Conservation (phyloP, 2,888 invertebrate genomes). For the Alcis repandata region DNA sequence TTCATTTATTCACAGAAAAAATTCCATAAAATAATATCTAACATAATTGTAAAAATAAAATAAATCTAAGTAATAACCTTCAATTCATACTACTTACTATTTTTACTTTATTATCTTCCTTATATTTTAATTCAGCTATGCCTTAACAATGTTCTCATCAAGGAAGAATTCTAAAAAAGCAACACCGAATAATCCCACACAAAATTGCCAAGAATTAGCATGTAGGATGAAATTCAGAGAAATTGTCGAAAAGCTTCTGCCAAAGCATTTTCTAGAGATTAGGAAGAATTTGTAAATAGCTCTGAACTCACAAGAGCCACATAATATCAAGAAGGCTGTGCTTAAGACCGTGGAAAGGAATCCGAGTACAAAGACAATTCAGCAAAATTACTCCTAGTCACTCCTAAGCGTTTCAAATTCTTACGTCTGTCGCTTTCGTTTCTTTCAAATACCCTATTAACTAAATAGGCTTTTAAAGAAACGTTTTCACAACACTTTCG, state of each 20-base stretch:
- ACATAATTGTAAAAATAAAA: no score
- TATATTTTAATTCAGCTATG: background rate
- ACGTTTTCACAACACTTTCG: conserved; percentile 59
- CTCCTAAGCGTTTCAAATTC: conserved; percentile 54
- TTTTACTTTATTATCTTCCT: background rate
- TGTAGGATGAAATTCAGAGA: conserved; percentile 17
- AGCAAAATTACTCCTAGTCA: conserved; percentile 56
- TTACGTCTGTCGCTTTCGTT: conserved; percentile 51
- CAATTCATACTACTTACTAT: no score
- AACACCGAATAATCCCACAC: background rate
- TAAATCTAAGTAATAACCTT: no score
- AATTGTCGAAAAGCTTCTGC: conserved; percentile 16
- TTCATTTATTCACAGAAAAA: no score
- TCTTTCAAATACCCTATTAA: conserved; percentile 51
- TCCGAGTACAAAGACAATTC: conserved; percentile 53
- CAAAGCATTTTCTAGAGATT: conserved; percentile 29
- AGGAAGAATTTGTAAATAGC: conserved; percentile 37
- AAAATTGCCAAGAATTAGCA: conserved; percentile 4
- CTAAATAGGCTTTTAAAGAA: conserved; percentile 54
- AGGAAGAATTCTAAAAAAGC: background rate
- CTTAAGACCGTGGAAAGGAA: conserved; percentile 44
- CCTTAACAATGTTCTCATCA: background rate
- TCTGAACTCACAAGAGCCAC: conserved; percentile 38
- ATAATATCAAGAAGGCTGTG: conserved; percentile 30
- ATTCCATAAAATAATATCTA: no score